A percentile compares a stretch with the other conserved stretches of the same genome.
phyloP scores from a whole-genome alignment of 2,888 invertebrate species.

The Melanchra persicariae region DNA sequence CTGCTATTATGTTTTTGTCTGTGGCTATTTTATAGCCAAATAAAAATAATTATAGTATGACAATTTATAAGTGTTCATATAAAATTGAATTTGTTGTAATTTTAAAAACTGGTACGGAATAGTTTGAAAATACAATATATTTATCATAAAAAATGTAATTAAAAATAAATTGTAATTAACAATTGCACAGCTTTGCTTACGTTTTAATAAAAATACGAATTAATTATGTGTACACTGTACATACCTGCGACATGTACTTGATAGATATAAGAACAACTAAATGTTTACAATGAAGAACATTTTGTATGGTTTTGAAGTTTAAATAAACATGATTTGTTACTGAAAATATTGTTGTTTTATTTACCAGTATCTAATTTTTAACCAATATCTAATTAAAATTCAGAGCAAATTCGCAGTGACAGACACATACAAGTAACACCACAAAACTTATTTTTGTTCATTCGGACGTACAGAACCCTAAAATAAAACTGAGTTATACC shows the following conservation, averaged over 20 bases:
- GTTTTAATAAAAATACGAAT: slow-evolving; percentile 54
- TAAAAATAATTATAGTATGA: not conserved
- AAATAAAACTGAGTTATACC: no score
- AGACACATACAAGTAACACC: no score
- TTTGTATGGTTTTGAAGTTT: slow-evolving; percentile 70
- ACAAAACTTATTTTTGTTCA: no score
- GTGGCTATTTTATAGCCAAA: not conserved
- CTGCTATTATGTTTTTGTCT: not conserved
- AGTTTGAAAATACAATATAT: slow-evolving; percentile 31
- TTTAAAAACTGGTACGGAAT: slow-evolving; percentile 35
- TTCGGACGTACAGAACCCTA: no score
- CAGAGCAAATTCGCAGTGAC: no score
- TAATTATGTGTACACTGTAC: slow-evolving; percentile 49
- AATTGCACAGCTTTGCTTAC: slow-evolving; percentile 65
- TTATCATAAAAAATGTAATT: slow-evolving; percentile 29
- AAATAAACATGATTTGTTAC: slow-evolving; percentile 70
- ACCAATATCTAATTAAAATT: no score
- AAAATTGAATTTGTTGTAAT: not conserved
- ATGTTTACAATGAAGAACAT: slow-evolving; percentile 56
- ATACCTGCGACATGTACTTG: slow-evolving; percentile 46
- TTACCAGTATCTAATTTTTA: not conserved
- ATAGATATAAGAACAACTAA: slow-evolving; percentile 55
- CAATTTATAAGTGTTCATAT: slow-evolving; percentile 17
- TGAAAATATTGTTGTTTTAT: slow-evolving; percentile 56
- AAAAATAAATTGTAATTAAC: slow-evolving; percentile 62